Evolutionary conservation across 1,140 invertebrate species (phyloP), one percentile per base, ranked within the genome.

Genomic region (Drosophila busckii): DNA sequence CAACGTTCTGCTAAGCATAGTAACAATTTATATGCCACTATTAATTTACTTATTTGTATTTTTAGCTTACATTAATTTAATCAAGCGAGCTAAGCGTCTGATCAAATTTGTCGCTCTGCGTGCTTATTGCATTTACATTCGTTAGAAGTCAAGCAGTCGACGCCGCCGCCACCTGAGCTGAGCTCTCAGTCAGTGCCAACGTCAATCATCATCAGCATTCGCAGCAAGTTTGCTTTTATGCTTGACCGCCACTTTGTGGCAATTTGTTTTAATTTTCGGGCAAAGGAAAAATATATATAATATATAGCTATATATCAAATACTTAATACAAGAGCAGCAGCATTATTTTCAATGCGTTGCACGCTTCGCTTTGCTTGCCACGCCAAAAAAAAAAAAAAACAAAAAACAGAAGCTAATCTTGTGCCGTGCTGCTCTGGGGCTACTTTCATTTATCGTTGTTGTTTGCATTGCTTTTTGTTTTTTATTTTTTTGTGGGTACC

Each of bases 101-200:
- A n/a, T n/a, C n/a, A n/a, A n/a, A n/a, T 8, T 12, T 38, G 15
- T 26, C 16, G 2, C 28, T 22, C 37, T 37, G 15, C 52, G 44
- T 50, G 54, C 55, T 78, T 80, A 78, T 80, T 73, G 68, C 64
- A 78, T 78, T 82, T 80, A 64, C 58, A 78, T 80, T 78, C 55
- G 58, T 68, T 80, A 73, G 20, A 40, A 37, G 32, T 23, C 10
- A 13, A 6, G n/a, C 15, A 19, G n/a, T 9, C 2, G n/a, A 1
- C 16, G 4, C 13, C 2, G 16, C 19, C 10, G 2, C 10, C 20
- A 0, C 1, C 35, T n/a, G n/a, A n/a, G n/a, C n/a, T n/a, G n/a
- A n/a, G n/a, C n/a, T n/a, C n/a, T n/a, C 4, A 15, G 32, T 4
- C 29, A 31, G 44, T 37, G 25, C 58, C 17, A 34, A 15, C 42